Evolutionary conservation across 1,140 invertebrate species (phyloP), one percentile per base, ranked within the genome.

Genomic region (Drosophila albomicans): DNA sequence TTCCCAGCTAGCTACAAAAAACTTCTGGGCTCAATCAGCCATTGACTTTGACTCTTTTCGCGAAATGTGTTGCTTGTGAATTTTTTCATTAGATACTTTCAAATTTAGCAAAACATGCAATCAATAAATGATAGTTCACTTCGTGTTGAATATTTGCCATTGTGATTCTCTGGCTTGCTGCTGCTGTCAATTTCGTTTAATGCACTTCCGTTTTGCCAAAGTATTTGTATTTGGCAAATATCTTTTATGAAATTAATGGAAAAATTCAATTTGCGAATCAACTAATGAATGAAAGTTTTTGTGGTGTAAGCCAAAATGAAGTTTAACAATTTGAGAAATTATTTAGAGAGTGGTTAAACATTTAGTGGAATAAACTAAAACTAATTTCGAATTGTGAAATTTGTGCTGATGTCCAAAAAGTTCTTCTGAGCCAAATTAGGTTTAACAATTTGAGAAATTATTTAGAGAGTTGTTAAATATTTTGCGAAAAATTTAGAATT

Each of bases 21-120:
- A 82, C 78, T 78, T 87, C 78, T 82, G 82, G 73, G 72, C 84
- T 82, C 67, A 75, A 78, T 73, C 81, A 80, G 57, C 59, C 41
- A 65, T 25, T 46, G 49, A 63, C 78, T 74, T 61, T 59, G 59
- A 77, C 66, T 69, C 72, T 69, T 4, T 32, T n/a, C 11, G 15
- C 28, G 15, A 52, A 30, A 49, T 48, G 30, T 32, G 51, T 35
- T 30, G 4, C 13, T 6, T 20, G 16, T 15, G 48, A 25, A 13
- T 48, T 67, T 58, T 52, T 52, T 52, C 51, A 52, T 52, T 52
- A 52, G 49, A 54, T 67, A 57, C 63, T 68, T 69, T 62, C 58
- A 67, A 66, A 73, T 52, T 52, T 51, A 6, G 20, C 20, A 25
- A 51, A 63, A 46, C 66, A 67, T 67, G 63, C 63, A 77, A 67